Base-by-base conservation (phyloP, 2,113 vertebrate genomes). In the Nannospalax galili region DNA sequence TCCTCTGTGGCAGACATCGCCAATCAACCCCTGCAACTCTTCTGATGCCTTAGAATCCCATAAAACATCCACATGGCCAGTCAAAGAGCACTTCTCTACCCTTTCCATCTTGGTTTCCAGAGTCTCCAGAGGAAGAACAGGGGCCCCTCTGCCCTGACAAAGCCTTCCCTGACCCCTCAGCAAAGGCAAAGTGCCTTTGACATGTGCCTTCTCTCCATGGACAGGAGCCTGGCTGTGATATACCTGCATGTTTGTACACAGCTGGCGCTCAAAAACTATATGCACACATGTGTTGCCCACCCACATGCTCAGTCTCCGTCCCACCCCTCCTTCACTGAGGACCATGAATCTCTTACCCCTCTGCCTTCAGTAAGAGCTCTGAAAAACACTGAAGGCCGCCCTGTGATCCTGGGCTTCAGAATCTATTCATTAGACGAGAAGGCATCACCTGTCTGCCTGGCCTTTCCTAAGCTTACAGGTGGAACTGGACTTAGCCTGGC, bases 381-480 rank as follows among this genome's bases (percentile, higher is more conserved):
- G 28, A 26, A 26, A 69, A 58, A 28, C 48, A 70, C 35, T 11
- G 45, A 32, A 15, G 1, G 9, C 73, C 26, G 2, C 5, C 10
- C 20, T 1, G 10, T 1, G 1, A 8, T 62, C 40, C 73, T 19
- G 3, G 45, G 40, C 52, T 0, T 0, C 4, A 0, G 5, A 1
- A 20, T 26, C 30, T 28, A 7, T 17, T 3, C 10, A 26, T 20
- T 1, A 48, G 62, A 26, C 58, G 45, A 12, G 8, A 0, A 4
- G 70, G 20, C 14, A 5, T 30, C 1, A 8, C 26, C 0, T 5
- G 2, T 2, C 6, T 0, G 3, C 40, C 42, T 16, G 24, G 24
- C 3, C 42, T 19, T 2, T 0, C 0, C 5, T 9, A 28, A 65
- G 24, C 6, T 52, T 11, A 52, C 48, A 52, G 48, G 48, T 52